Evolutionary conservation across 2,888 invertebrate species (phyloP).

Genomic region (Drosophila melanocephala): DNA sequence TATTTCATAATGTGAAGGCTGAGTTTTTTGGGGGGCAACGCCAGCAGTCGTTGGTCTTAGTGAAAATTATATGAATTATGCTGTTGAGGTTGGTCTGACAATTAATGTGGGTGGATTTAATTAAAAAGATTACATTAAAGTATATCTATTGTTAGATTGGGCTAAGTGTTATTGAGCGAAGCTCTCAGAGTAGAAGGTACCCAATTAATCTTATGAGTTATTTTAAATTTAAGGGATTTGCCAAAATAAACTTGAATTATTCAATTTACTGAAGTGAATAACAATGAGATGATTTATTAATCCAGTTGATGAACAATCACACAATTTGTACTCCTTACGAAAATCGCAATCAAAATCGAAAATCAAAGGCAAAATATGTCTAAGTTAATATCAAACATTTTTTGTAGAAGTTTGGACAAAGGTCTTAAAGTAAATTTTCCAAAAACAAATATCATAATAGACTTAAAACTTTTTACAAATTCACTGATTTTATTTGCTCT

Average conservation of each 20-base stretch:
- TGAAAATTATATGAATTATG: slow-evolving; percentile 59
- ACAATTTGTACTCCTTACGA: background rate
- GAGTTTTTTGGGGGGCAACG: background rate
- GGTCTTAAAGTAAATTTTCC: background rate
- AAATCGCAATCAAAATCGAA: background rate
- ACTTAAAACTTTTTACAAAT: background rate
- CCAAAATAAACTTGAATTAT: background rate
- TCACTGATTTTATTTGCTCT: background rate
- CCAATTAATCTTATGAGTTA: background rate
- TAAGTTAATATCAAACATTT: background rate
- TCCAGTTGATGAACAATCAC: background rate
- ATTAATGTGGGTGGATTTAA: slow-evolving; percentile 29
- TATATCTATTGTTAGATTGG: background rate
- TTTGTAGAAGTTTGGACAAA: background rate
- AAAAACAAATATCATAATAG: background rate
- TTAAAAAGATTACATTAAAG: slow-evolving; percentile 23
- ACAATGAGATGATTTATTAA: background rate
- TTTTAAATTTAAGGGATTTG: background rate
- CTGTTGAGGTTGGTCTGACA: slow-evolving; percentile 23
- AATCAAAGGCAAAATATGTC: background rate
- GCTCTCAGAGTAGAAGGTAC: background rate
- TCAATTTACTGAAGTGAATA: background rate
- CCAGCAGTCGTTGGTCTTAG: slow-evolving; percentile 14
- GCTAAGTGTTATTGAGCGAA: background rate
- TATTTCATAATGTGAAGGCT: slow-evolving; percentile 51